Conservation (phyloP, 2,797 vertebrate species). For the Scyliorhinus canicula region DNA sequence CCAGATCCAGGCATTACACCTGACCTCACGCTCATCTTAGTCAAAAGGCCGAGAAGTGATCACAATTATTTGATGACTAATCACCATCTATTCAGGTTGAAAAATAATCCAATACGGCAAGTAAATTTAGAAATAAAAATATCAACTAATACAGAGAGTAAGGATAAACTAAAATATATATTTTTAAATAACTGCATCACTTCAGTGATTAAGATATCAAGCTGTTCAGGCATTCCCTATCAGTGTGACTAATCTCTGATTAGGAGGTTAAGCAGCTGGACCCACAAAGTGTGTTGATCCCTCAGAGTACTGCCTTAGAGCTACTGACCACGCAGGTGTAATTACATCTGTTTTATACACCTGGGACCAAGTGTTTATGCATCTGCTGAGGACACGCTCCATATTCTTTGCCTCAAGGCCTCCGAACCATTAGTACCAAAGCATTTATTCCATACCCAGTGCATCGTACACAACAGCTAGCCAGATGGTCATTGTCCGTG, state of each 20-base stretch:
- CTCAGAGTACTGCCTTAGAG: conserved; percentile 66
- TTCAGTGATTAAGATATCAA: neutral
- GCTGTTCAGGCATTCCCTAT: conserved; percentile 40
- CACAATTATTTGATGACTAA: neutral
- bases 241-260: conserved; percentile 47
- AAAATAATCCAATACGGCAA: neutral
- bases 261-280: conserved; percentile 72
- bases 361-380: conserved; percentile 57
- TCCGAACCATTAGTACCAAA: conserved; percentile 23
- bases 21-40: too few relatives aligned
- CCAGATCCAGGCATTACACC: too few relatives aligned
- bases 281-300: conserved; percentile 55
- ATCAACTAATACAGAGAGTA: neutral
- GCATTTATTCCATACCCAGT: conserved; percentile 13
- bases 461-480: conserved; percentile 45
- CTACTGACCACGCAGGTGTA: conserved; percentile 83
- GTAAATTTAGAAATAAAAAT: neutral
- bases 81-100: neutral
- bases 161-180: neutral
- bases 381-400: conserved; percentile 44
- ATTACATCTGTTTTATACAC: conserved; percentile 77
- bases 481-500: conserved; percentile 79
- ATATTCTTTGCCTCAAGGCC: neutral
- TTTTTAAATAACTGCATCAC: neutral
- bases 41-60: too few relatives aligned